These are phyloP conservation scores for Rhynchomys soricoides DNA, from an alignment of 2,113 vertebrate genomes.

Conservation along the genomic window DNA sequence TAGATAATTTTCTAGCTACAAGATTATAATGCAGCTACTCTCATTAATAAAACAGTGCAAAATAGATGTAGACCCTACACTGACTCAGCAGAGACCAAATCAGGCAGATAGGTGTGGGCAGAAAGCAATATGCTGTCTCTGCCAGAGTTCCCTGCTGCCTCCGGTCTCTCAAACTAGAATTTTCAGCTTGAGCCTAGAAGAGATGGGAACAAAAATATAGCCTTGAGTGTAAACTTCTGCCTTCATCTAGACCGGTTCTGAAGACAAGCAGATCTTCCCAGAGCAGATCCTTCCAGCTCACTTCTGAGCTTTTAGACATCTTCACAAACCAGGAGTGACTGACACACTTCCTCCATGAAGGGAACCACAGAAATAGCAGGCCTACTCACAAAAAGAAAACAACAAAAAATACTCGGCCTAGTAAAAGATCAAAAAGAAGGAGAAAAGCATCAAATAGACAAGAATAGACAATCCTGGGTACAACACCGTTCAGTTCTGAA, in stretches of 20 bases:
- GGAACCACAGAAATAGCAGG: neutral
- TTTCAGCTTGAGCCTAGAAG: neutral
- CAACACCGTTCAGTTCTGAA: slow-evolving; percentile 15
- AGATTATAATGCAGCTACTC: neutral
- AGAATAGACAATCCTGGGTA: neutral
- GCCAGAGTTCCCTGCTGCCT: neutral
- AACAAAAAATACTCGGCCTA: neutral
- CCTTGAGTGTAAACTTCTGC: neutral
- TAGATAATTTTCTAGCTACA: neutral
- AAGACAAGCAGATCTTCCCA: neutral
- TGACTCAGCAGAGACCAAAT: neutral
- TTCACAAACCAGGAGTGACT: neutral
- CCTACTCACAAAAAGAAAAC: neutral
- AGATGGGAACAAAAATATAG: neutral
- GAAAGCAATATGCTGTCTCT: neutral
- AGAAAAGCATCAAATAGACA: neutral
- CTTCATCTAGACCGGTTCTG: neutral
- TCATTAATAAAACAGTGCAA: neutral
- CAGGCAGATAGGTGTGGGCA: neutral
- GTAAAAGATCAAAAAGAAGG: neutral
- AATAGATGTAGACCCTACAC: neutral
- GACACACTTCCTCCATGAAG: neutral
- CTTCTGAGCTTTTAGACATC: neutral
- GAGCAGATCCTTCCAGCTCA: neutral
- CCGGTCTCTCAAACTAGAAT: neutral